These are phyloP conservation scores for Emberiza fucata DNA, from an alignment of 2,113 vertebrate species.

Conservation along the genomic window DNA sequence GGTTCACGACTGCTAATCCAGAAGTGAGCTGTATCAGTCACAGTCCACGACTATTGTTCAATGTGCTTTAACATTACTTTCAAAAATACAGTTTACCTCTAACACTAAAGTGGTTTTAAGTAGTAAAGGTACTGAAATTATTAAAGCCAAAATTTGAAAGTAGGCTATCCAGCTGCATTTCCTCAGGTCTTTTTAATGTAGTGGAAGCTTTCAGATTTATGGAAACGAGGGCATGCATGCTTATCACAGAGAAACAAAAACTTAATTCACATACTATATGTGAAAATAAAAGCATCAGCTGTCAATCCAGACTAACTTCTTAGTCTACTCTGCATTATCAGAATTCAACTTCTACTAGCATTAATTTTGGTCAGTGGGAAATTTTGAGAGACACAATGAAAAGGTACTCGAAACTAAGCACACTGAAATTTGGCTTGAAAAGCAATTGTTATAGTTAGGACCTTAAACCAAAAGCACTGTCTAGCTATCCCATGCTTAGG, in stretches of 20 bases:
- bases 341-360: background rate
- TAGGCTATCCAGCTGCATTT: background rate
- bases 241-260: background rate
- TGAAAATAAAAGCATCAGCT: background rate
- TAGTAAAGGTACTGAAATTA: background rate
- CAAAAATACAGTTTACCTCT: background rate
- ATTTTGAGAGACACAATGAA: background rate
- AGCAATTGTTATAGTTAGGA: background rate
- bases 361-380: background rate
- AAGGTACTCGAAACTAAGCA: background rate
- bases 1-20: background rate
- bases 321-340: background rate
- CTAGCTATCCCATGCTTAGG: background rate
- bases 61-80: background rate
- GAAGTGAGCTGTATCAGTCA: background rate
- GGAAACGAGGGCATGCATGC: fast-evolving
- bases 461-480: background rate
- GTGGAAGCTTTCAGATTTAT: background rate
- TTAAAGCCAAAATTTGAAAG: background rate
- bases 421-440: background rate
- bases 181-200: background rate
- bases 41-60: background rate
- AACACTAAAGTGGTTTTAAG: background rate
- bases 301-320: background rate
- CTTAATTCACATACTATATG: background rate